Evolutionary conservation across 2,113 vertebrate genomes (phyloP).

Genomic region (Micromys minutus): DNA sequence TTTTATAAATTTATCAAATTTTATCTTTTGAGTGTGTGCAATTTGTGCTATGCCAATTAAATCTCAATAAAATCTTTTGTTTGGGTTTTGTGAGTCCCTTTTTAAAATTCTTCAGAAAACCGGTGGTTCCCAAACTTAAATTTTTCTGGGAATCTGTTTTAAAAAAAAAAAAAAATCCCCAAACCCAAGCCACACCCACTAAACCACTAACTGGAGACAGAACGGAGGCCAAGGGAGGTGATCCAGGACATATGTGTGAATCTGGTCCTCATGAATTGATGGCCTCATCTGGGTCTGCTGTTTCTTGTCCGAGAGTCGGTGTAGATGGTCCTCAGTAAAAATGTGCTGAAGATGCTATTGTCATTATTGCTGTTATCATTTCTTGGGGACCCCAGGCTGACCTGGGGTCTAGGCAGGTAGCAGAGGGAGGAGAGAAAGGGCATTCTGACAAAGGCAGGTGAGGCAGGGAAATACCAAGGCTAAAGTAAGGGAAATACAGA

Average conservation of each 20-base stretch:
- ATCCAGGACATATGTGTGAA: neutral
- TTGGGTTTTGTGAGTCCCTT: neutral
- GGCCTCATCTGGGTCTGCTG: too few relatives aligned
- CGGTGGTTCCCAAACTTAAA: neutral
- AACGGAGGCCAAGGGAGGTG: neutral
- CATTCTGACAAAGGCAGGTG: neutral
- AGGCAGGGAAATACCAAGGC: neutral
- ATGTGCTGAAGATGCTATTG: neutral
- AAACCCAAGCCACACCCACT: neutral
- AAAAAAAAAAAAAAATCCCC: neutral
- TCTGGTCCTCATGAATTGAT: neutral
- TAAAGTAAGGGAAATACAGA: neutral
- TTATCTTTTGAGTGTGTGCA: neutral
- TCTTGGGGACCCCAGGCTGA: neutral
- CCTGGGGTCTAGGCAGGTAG: neutral
- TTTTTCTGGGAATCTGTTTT: constrained; percentile 33
- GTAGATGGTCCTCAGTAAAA: neutral
- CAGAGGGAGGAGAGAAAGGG: neutral
- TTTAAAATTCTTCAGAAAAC: neutral
- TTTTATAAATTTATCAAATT: neutral
- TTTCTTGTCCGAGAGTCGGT: neutral
- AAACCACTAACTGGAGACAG: neutral
- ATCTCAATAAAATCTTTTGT: neutral
- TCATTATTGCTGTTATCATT: neutral
- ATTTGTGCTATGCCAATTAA: neutral